Evolutionary conservation across 2,113 vertebrate species (phyloP).

Genomic region (Alligator mississippiensis): DNA sequence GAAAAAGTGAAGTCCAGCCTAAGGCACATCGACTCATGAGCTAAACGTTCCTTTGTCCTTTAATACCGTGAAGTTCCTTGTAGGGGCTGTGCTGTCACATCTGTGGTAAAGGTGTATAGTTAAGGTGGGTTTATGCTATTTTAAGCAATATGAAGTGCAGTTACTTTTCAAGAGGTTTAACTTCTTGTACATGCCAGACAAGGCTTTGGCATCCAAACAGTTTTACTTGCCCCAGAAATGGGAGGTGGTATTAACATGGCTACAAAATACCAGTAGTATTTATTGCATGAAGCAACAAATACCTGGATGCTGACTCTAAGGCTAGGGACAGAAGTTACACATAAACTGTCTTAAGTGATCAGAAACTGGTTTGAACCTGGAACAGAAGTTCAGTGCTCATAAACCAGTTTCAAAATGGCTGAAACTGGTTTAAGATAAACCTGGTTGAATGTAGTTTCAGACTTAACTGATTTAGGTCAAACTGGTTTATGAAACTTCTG

Average conservation of each 20-base stretch:
- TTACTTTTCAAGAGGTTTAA: background rate
- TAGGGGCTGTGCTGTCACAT: background rate
- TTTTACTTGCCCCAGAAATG: background rate
- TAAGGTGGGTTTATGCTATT: background rate
- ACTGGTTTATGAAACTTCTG: too few species aligned
- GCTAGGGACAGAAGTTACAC: too few species aligned
- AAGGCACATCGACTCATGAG: background rate
- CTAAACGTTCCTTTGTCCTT: background rate
- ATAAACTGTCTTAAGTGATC: too few species aligned
- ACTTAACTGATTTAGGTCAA: too few species aligned
- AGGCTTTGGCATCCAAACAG: background rate
- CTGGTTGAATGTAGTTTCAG: too few species aligned
- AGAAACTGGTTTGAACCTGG: too few species aligned
- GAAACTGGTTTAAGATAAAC: too few species aligned
- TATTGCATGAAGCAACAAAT: background rate
- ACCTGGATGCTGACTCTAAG: background rate
- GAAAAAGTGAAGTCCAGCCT: background rate
- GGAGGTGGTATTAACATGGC: background rate
- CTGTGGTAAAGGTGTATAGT: background rate
- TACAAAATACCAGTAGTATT: background rate
- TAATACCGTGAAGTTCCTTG: background rate
- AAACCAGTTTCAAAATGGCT: too few species aligned
- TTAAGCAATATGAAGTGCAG: background rate
- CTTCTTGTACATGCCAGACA: background rate
- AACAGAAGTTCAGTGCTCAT: too few species aligned